Conservation (phyloP, 2,888 invertebrate genomes). For the Cephus pulcher region DNA sequence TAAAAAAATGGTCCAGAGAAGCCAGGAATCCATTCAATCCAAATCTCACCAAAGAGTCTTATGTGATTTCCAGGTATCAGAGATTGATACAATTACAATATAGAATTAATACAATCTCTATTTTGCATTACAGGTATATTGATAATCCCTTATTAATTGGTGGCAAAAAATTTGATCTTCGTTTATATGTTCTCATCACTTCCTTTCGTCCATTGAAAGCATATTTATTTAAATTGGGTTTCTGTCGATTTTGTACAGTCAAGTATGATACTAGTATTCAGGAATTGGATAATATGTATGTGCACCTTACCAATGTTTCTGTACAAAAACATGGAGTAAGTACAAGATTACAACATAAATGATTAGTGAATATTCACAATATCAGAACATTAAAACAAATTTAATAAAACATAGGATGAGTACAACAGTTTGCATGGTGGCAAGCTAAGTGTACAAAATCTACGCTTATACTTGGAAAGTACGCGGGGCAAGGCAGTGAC, state of each 20-base stretch:
- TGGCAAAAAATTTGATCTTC: constrained; percentile 95
- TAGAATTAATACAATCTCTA: constrained; percentile 6
- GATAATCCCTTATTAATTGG: constrained; percentile 95
- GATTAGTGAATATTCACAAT: constrained; percentile 4
- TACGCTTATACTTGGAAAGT: constrained; percentile 89
- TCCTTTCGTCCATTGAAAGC: constrained; percentile 94
- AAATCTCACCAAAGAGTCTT: constrained; percentile 87
- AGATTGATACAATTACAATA: constrained; percentile 26
- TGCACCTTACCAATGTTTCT: constrained; percentile 96
- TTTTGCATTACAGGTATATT: constrained; percentile 75
- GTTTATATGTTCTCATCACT: constrained; percentile 92
- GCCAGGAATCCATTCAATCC: constrained; percentile 88
- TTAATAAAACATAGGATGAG: constrained; percentile 75
- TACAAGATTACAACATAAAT: constrained; percentile 28
- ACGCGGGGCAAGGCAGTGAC: constrained; percentile 90
- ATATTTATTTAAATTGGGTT: constrained; percentile 91
- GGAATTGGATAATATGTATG: constrained; percentile 91
- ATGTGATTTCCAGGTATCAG: constrained; percentile 89
- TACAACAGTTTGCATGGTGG: constrained; percentile 95
- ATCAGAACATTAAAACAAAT: constrained; percentile 24
- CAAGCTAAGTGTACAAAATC: constrained; percentile 92
- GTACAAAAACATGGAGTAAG: constrained; percentile 96
- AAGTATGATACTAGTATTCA: constrained; percentile 92
- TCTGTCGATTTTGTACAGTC: constrained; percentile 96
- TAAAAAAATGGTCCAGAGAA: constrained; percentile 91